Base-by-base conservation (phyloP, 2,113 vertebrate genomes). In the Halcyon senegalensis region DNA sequence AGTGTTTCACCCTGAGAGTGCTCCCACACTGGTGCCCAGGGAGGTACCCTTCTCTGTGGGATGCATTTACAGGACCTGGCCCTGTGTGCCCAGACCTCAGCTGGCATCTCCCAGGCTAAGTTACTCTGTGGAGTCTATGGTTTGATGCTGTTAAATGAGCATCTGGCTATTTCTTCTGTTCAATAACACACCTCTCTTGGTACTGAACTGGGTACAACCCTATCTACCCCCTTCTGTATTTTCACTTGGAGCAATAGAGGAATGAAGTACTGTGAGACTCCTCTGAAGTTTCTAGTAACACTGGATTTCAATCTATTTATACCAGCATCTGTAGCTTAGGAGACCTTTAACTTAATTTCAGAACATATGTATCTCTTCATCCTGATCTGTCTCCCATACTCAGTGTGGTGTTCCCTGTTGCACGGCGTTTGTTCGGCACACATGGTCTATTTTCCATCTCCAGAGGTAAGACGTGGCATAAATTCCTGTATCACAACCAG, bases 271-370 rank as follows among this genome's bases (percentile, higher is more conserved):
- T 63, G 33, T 58, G 67, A 90, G 64, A 19, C 25, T 86, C 20
- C 55, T 90, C 31, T 90, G 90, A 88, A 90, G 46, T 62, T 64
- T 59, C 63, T 43, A 28, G 25, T 59, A 44, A 80, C 5, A 3
- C 62, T 85, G 68, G 28, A 63, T 94, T 46, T 82, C 17, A 11
- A 41, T 27, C 43, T 90, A 41, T 76, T 67, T 88, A 70, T 55
- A 91, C 55, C 13, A 60, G 56, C 9, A 46, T 63, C 66, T 84
- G 43, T 50, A 73, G 64, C 48, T 78, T 76, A 17, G 11, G 64
- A 88, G 18, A 39, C 33, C 59, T 91, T 78, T 69, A 79, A 55
- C 68, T 77, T 76, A 41, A 41, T 83, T 75, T 90, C 55, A 70
- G 79, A 72, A 41, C 46, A 51, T 14, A 24, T 23, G 1, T 67